Percentiles rank a stretch among this genome's conserved stretches.
phyloP scores from a whole-genome alignment of 2,797 vertebrate species.

The Siniperca obscura region DNA sequence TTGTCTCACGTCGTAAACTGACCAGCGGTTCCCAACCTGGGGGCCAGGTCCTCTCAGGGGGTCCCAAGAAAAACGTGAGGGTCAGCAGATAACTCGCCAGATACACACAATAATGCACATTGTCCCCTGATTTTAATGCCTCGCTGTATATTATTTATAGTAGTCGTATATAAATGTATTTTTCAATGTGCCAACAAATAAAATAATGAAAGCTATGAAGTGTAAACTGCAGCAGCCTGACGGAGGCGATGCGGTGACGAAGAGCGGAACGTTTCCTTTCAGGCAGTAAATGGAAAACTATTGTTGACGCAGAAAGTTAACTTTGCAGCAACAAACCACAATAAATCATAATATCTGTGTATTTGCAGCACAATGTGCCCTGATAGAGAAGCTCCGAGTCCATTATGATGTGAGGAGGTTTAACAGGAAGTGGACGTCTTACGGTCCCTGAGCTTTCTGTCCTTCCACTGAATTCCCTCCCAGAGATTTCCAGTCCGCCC shows the following conservation, averaged over 20 bases:
- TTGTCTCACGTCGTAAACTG: no score
- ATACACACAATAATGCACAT: no score
- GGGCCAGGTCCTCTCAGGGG: background rate
- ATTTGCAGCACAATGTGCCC: constrained; percentile 40
- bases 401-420: constrained; percentile 49
- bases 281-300: constrained; percentile 27
- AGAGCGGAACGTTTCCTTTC: background rate
- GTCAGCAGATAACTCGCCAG: background rate
- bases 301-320: constrained; percentile 43
- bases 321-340: constrained; percentile 37
- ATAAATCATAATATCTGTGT: constrained; percentile 16
- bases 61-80: background rate
- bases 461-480: constrained; percentile 66
- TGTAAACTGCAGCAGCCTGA: background rate
- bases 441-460: constrained; percentile 11
- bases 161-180: no score
- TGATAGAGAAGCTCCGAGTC: constrained; percentile 28
- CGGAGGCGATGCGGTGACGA: background rate
- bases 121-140: no score
- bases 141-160: no score
- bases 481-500: constrained; percentile 60
- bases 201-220: no score
- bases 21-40: background rate
- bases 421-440: constrained; percentile 57
- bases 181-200: no score